Evolutionary conservation across 1,140 invertebrate species (phyloP), one percentile per base, ranked within the genome.

Genomic region (Bacillus rossius): DNA sequence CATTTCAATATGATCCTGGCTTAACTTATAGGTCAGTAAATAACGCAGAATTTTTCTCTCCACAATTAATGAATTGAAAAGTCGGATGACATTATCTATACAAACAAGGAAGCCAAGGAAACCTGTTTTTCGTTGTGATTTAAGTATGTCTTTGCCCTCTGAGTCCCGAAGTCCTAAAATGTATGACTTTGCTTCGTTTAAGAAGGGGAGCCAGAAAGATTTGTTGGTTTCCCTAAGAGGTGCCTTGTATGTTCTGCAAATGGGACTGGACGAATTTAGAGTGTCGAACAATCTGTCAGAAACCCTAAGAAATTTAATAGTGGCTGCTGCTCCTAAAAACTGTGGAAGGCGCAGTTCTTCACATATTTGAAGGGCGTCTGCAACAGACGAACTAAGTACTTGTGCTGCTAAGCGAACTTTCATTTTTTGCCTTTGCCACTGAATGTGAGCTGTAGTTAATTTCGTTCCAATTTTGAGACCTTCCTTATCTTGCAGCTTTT

Each of bases 391-490:
- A 4, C 49, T 51, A 7, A 51, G n/a, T 8, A 26, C 25, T 29
- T 51, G 49, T 7, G 49, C 49, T 16, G 49, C 49, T 23, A 51
- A 16, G 17, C 49, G 17, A 8, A 51, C 49, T 23, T 51, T 51
- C 49, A 51, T 5, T 29, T 51, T 5, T 51, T 51, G 19, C 25
- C 25, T 51, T 17, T 17, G 10, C 49, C 49, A 51, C 8, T 51
- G 16, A 29, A 51, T 51, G n/a, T 51, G 49, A 16, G 49, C 25
- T 51, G 45, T 20, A 51, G 19, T 51, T 23, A 51, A 51, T 51
- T 51, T 51, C 8, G 17, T 51, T 51, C 49, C 49, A 7, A 51
- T 16, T 51, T 29, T 51, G 7, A 51, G 25, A 8, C 49, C 4
- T 23, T 51, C 17, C 41, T 51, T 14, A 5, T 25, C 23, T 45